Evolutionary conservation across 2,797 vertebrate species (phyloP).

Genomic region (Heteromormyrus szaboi): DNA sequence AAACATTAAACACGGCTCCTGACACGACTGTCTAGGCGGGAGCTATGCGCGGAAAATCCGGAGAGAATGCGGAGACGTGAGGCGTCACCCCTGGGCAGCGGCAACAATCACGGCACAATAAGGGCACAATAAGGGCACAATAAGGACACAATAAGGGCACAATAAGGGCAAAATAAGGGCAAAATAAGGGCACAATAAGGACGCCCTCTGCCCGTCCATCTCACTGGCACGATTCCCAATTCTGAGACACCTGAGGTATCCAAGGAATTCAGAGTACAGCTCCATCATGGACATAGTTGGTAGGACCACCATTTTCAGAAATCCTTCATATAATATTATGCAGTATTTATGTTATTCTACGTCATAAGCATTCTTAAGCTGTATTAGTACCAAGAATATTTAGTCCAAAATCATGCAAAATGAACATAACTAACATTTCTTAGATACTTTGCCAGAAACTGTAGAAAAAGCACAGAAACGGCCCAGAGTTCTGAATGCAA

Average conservation of each 20-base stretch:
- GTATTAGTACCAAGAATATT: background rate
- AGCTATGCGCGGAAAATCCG: background rate
- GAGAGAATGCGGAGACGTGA: background rate
- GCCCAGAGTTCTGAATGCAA: background rate
- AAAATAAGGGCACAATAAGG: background rate
- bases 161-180: too few relatives aligned
- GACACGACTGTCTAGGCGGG: background rate
- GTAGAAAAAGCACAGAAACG: background rate
- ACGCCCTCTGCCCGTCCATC: background rate
- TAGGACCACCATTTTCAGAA: background rate
- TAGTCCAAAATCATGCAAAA: background rate
- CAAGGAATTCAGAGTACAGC: background rate
- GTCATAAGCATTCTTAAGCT: background rate
- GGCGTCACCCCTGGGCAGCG: background rate
- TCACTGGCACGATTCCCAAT: background rate
- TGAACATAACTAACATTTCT: background rate
- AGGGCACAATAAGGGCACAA: background rate
- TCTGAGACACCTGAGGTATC: background rate
- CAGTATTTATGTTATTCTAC: background rate
- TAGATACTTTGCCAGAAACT: background rate
- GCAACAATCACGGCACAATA: background rate
- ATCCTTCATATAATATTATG: background rate
- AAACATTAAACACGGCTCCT: background rate
- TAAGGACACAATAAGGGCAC: background rate
- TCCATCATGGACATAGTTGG: background rate